Base-by-base conservation (phyloP, 2,797 vertebrate genomes). In the Bryconaethiops microstoma region DNA sequence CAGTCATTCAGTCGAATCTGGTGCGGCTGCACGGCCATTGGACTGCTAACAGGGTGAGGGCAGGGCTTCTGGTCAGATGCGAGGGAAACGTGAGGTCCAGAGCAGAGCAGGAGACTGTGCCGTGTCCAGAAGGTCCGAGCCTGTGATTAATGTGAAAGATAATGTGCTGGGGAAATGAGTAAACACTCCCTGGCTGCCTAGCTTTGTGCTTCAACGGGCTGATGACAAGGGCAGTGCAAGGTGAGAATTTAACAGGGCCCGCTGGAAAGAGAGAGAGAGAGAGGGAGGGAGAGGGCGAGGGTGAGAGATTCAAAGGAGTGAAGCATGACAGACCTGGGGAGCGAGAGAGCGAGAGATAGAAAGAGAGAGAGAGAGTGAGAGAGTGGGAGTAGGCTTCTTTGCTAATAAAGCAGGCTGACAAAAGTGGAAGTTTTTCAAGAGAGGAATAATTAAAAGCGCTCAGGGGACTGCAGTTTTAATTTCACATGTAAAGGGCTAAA, bases 161-260 rank as follows among this genome's bases (percentile, higher is more conserved):
- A 99, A 99, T 99, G 97, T 97, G 97, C 96, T 98, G 96, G 97
- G 97, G 97, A 98, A 99, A 99, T 98, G 97, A 99, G 96, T 98
- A 99, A 99, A 99, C 97, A 99, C 97, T 98, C 97, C 96, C 95
- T 90, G 93, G 96, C 96, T 97, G 97, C 96, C 96, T 95, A 92
- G 96, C 96, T 99, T 97, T 99, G 97, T 97, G 97, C 97, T 97
- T 97, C 96, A 98, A 93, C 95, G 96, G 94, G 94, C 97, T 97
- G 96, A 97, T 98, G 97, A 98, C 97, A 99, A 99, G 97, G 98
- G 97, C 97, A 98, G 95, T 94, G 93, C 97, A 99, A 99, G 97
- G 98, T 99, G 97, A 99, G 96, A 99, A 98, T 98, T 97, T 97
- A 97, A 96, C 96, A 97, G 96, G 96, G 95, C 93, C 95, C 89